Evolutionary conservation across 2,888 invertebrate species (phyloP).

Genomic region (Lacanobia wlatinum): DNA sequence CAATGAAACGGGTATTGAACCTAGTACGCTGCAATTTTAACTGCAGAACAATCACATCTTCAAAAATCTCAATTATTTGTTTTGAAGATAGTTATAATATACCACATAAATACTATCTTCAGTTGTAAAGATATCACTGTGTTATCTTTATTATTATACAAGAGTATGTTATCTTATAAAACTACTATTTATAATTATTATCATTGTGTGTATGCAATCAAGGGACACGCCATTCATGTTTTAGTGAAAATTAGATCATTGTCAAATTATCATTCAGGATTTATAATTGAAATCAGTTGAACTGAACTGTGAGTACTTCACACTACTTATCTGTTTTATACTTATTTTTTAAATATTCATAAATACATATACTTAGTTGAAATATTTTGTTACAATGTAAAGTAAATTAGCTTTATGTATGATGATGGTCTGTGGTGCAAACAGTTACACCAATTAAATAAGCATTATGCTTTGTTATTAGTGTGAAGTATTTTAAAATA

Average conservation of each 20-base stretch:
- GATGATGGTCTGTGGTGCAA: too few species aligned
- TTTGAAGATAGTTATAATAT: slow-evolving; percentile 2
- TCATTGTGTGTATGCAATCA: background rate
- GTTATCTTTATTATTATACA: slow-evolving; percentile 30
- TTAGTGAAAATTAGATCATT: background rate
- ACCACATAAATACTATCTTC: slow-evolving; percentile 2
- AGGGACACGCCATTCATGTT: background rate
- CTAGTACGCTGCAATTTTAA: slow-evolving; percentile 8
- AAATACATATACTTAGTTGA: too few species aligned
- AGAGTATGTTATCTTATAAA: background rate
- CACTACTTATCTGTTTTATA: background rate
- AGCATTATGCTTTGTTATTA: background rate
- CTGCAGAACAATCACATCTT: slow-evolving; percentile 9
- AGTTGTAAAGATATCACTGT: slow-evolving; percentile 13
- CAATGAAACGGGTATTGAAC: slow-evolving; percentile 16
- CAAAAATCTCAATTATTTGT: background rate
- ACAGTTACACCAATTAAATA: background rate
- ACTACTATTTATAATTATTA: background rate
- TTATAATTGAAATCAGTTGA: background rate
- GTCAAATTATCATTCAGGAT: background rate
- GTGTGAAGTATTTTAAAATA: background rate
- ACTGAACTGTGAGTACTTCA: slow-evolving; percentile 1
- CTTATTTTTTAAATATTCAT: background rate
- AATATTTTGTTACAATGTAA: background rate
- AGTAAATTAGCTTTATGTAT: background rate